Percentiles rank a stretch among this genome's conserved stretches.
These are phyloP conservation scores for Sarcophilus harrisii DNA, from an alignment of 2,797 vertebrate genomes.

Conservation along the genomic window DNA sequence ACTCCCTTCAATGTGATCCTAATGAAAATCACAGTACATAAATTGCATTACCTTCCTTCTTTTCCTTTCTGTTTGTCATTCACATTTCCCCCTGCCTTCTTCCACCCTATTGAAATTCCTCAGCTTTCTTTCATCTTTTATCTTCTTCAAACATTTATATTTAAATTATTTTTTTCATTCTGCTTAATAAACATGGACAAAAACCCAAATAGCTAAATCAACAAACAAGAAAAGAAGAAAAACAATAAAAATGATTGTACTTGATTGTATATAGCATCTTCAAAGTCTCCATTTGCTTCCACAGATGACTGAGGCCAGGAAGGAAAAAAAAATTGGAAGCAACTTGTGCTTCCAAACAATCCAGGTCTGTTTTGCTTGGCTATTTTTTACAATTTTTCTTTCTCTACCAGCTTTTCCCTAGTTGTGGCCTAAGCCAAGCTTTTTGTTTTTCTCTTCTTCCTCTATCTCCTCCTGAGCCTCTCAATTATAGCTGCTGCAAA, in stretches of 20 bases:
- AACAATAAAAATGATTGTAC: background rate
- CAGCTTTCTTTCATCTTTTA: accelerated
- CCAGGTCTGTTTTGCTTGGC: background rate
- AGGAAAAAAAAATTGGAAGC: background rate
- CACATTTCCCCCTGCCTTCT: too few species aligned
- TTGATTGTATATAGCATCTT: background rate
- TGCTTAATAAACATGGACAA: background rate
- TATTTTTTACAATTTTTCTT: background rate
- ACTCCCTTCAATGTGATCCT: background rate
- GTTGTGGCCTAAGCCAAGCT: background rate
- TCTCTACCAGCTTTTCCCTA: background rate
- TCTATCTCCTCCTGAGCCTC: background rate
- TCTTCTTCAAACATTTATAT: background rate
- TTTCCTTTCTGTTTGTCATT: background rate
- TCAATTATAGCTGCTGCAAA: background rate
- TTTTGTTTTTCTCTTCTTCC: background rate
- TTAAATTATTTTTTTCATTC: background rate
- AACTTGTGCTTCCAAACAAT: background rate
- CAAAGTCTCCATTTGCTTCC: background rate
- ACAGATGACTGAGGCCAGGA: background rate
- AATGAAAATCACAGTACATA: background rate
- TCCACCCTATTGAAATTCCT: background rate
- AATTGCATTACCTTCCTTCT: background rate
- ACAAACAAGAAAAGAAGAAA: background rate
- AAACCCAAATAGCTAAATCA: background rate